phyloP scores from a whole-genome alignment of 1,140 invertebrate species.

The Lasioglossum baleicum region DNA sequence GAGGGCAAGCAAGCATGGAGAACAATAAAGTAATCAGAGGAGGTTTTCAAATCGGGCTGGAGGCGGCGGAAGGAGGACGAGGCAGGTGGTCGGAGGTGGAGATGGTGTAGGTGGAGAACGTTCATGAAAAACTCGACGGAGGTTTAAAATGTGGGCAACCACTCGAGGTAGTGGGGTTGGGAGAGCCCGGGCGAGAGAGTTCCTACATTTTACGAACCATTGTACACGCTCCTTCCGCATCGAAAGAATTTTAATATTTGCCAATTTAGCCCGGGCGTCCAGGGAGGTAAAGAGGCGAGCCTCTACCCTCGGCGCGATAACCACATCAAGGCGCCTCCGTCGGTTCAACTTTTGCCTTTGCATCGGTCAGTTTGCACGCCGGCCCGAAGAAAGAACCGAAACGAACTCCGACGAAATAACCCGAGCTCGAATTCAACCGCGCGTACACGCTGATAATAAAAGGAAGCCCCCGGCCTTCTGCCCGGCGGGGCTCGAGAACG shows the following conservation, averaged over 20 bases:
- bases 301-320: conserved; percentile 58
- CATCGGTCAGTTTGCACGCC: conserved; percentile 57
- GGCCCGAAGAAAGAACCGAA: conserved; percentile 61
- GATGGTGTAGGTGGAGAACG: conserved; percentile 21
- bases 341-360: conserved; percentile 66
- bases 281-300: conserved; percentile 62
- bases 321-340: conserved; percentile 66
- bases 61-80: conserved; percentile 18
- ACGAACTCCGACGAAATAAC: conserved; percentile 58
- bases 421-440: conserved; percentile 43
- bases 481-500: background rate
- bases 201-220: conserved; percentile 64
- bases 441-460: conserved; percentile 34
- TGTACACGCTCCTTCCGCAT: conserved; percentile 67
- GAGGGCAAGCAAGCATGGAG: conserved; percentile 55
- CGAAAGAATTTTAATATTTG: conserved; percentile 72
- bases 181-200: conserved; percentile 59
- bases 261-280: conserved; percentile 63
- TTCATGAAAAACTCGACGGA: conserved; percentile 57
- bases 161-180: conserved; percentile 23
- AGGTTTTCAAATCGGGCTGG: conserved; percentile 61
- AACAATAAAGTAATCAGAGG: conserved; percentile 69
- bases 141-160: conserved; percentile 64
- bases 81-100: background rate
- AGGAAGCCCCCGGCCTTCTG: background rate